Evolutionary conservation across 1,140 invertebrate species (phyloP).

Genomic region (Eupristina koningsbergeri): DNA sequence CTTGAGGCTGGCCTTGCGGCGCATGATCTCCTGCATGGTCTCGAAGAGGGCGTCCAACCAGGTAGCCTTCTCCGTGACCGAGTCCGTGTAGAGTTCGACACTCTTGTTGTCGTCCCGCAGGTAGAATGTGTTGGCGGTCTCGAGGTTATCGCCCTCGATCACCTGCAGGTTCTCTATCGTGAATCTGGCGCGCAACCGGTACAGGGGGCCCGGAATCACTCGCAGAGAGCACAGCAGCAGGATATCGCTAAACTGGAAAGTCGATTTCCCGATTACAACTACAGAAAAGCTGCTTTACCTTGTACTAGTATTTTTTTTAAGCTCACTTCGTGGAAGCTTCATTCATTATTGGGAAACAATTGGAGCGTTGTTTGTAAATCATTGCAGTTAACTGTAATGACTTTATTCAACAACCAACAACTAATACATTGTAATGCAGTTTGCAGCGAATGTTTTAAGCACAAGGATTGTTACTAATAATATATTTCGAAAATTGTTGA

Average conservation of each 20-base stretch:
- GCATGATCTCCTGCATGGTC: conserved; percentile 78
- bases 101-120: conserved; percentile 77
- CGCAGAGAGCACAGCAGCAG: conserved; percentile 76
- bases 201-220: conserved; percentile 75
- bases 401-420: not conserved
- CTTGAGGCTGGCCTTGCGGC: conserved; percentile 75
- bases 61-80: conserved; percentile 76
- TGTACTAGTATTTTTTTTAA: not conserved
- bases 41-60: conserved; percentile 79
- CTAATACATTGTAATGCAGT: not conserved
- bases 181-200: conserved; percentile 73
- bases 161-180: conserved; percentile 78
- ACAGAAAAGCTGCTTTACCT: too few relatives aligned
- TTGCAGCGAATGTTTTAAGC: too few relatives aligned
- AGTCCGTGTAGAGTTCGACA: conserved; percentile 68
- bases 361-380: not conserved
- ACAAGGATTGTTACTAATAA: too few relatives aligned
- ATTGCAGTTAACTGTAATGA: not conserved
- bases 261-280: too few relatives aligned
- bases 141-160: conserved; percentile 78
- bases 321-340: not conserved
- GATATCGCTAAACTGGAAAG: conserved; percentile 80
- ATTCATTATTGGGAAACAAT: not conserved
- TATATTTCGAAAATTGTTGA: not conserved
- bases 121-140: conserved; percentile 79